A percentile compares a stretch with the other conserved stretches of the same genome.
Evolutionary conservation across 2,797 vertebrate genomes (phyloP).

Genomic region (Microctenopoma lineatum): DNA sequence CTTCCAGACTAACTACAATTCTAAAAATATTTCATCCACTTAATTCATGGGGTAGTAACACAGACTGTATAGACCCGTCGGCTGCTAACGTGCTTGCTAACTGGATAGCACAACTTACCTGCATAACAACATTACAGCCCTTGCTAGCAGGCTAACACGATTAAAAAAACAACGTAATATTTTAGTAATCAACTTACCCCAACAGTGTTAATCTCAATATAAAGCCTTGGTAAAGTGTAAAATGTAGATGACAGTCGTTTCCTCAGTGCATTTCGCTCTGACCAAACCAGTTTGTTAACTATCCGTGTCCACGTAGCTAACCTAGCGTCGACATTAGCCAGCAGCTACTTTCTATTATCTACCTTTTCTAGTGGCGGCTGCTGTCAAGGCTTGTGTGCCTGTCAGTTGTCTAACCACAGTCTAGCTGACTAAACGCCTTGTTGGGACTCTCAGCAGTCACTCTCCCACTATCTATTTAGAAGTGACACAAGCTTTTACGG

Average conservation of each 20-base stretch:
- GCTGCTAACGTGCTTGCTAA: conserved; percentile 56
- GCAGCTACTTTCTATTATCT: conserved; percentile 62
- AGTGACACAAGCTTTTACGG: conserved; percentile 73
- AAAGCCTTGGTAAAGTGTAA: background rate
- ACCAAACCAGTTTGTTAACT: conserved; percentile 58
- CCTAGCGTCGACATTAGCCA: conserved; percentile 72
- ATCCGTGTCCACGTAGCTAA: conserved; percentile 77
- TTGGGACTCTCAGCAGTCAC: conserved; percentile 45
- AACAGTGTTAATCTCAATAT: conserved; percentile 15
- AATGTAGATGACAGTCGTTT: conserved; percentile 34
- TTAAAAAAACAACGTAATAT: conserved; percentile 10
- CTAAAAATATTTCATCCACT: background rate
- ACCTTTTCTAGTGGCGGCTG: conserved; percentile 44
- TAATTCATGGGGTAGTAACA: background rate
- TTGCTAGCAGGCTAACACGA: conserved; percentile 56
- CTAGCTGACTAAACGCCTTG: conserved; percentile 38
- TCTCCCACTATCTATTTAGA: conserved; percentile 58
- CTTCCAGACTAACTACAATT: too few species aligned
- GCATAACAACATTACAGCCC: conserved; percentile 59
- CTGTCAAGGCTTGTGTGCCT: conserved; percentile 39
- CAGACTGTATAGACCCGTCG: conserved; percentile 17
- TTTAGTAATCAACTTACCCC: conserved; percentile 49
- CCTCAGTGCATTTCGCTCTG: conserved; percentile 21
- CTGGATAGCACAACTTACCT: conserved; percentile 68
- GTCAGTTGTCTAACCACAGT: conserved; percentile 54